Percentiles rank a stretch among this genome's conserved stretches.
Conservation (phyloP, 1,140 invertebrate species). For the Bathynomus jamesi region DNA sequence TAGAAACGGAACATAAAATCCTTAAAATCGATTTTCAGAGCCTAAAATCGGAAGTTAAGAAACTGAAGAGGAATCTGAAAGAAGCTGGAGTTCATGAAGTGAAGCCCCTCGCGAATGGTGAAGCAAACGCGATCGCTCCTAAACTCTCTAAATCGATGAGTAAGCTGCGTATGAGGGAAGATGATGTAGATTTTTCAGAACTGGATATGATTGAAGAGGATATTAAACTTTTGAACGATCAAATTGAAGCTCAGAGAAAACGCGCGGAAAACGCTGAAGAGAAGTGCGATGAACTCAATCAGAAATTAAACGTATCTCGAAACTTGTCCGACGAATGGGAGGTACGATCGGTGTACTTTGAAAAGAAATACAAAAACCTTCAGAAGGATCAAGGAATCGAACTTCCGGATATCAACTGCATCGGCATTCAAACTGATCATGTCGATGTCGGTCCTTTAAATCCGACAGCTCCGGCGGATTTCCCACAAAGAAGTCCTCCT, state of each 20-base stretch:
- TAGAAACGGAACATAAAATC: constrained; percentile 76
- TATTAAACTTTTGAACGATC: constrained; percentile 54
- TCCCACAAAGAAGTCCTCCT: constrained; percentile 15
- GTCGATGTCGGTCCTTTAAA: constrained; percentile 9
- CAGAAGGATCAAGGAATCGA: constrained; percentile 33
- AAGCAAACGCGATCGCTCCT: constrained; percentile 30
- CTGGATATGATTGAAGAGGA: constrained; percentile 42
- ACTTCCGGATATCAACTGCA: constrained; percentile 29
- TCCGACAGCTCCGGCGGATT: constrained; percentile 1
- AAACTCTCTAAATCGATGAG: constrained; percentile 55
- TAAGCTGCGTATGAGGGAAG: constrained; percentile 65
- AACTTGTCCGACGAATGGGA: constrained; percentile 40
- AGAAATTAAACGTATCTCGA: constrained; percentile 64
- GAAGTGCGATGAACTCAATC: constrained; percentile 62
- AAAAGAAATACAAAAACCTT: constrained; percentile 33
- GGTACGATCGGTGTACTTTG: constrained; percentile 26
- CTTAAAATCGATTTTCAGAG: constrained; percentile 37
- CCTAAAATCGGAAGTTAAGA: constrained; percentile 49
- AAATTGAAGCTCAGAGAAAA: constrained; percentile 64
- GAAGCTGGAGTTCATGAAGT: constrained; percentile 39
- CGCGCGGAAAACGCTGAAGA: constrained; percentile 69
- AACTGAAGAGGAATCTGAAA: constrained; percentile 42
- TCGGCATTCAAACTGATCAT: constrained; percentile 29
- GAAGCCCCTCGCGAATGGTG: constrained; percentile 24
- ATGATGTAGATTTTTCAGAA: constrained; percentile 46